Evolutionary conservation across 2,113 vertebrate genomes (phyloP), one percentile per base, ranked within the genome.

Genomic region (Anhinga rufa): DNA sequence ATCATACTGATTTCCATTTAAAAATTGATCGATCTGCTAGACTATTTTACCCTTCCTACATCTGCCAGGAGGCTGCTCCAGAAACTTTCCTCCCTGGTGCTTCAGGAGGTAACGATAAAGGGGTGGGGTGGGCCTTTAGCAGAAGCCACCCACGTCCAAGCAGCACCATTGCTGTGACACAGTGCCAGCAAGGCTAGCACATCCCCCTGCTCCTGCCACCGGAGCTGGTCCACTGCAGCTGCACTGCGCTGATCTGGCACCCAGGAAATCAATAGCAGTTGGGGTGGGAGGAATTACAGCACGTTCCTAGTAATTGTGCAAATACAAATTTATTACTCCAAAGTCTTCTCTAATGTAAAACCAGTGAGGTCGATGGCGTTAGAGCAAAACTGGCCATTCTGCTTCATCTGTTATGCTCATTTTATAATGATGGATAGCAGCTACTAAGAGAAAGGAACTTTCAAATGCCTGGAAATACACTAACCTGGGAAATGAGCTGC

Each of bases 261-360:
- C 29, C 0, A 4, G 82, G 69, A 88, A 85, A 94, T 94, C 90
- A 71, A 93, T 75, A 90, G 58, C 70, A 85, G 57, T 57, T 4
- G 2, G 21, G 32, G 26, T 38, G 75, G 62, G 60, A 95, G 75
- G 75, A 82, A 92, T 58, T 91, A 77, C 44, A 79, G 61, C 62
- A 95, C 4, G 0, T 61, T 82, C 52, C 46, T 18, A 36, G 57
- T 91, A 92, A 95, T 40, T 72, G 68, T 65, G 91, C 28, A 94
- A 93, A 93, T 91, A 86, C 42, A 93, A 96, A 95, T 89, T 62
- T 85, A 93, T 92, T 69, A 62, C 70, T 72, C 36, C 34, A 46
- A 72, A 95, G 86, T 79, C 86, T 77, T 85, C 77, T 61, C 62
- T 93, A 86, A 95, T 90, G 91, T 93, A 93, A 97, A 96, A 89